These are phyloP conservation scores for Neosilurus hyrtlii DNA, from an alignment of 2,797 vertebrate genomes.

Conservation along the genomic window DNA sequence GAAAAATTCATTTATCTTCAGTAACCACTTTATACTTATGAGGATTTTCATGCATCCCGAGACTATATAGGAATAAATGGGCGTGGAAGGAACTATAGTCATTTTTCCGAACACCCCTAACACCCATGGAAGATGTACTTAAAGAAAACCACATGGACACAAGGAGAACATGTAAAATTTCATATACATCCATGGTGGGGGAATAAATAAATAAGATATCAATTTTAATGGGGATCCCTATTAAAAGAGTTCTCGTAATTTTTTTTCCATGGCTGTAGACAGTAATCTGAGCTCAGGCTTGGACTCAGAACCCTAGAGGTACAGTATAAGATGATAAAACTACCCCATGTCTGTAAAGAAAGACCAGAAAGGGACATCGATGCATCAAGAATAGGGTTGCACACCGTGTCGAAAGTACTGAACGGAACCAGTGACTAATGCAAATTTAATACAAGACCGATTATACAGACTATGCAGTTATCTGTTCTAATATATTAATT, in stretches of 20 bases:
- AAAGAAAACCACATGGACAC: background rate
- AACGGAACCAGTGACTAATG: too few species aligned
- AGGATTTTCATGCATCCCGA: background rate
- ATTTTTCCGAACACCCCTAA: background rate
- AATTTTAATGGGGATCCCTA: too few species aligned
- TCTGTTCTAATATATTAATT: too few species aligned
- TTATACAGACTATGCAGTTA: too few species aligned
- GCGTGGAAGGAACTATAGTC: background rate
- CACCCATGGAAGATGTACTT: background rate
- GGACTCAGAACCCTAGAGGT: background rate
- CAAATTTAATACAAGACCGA: too few species aligned
- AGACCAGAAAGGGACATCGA: background rate
- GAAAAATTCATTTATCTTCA: background rate
- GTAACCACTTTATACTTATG: background rate
- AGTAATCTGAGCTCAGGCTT: conserved; percentile 14
- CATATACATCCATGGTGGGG: too few species aligned
- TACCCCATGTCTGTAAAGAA: background rate
- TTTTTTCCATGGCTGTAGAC: background rate
- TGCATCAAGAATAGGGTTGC: background rate
- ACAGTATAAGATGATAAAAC: background rate
- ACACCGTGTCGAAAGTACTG: too few species aligned
- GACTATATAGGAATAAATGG: background rate
- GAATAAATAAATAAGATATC: too few species aligned
- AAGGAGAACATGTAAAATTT: background rate
- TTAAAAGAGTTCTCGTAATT: too few species aligned